Percentiles rank a stretch among this genome's conserved stretches.
Evolutionary conservation across 2,797 vertebrate genomes (phyloP).

Genomic region (Melanotaenia boesemani): DNA sequence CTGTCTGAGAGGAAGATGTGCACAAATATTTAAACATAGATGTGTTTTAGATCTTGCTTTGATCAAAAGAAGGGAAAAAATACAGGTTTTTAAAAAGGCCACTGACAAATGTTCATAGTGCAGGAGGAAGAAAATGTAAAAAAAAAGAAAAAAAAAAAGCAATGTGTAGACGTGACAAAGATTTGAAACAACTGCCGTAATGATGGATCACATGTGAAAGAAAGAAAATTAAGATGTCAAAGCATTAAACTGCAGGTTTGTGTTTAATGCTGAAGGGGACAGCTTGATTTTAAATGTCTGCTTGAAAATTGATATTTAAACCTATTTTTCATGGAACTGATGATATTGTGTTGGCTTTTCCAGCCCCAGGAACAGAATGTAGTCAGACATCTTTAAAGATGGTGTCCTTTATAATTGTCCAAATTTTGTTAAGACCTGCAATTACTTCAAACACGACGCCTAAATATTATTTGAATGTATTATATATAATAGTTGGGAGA

Average conservation of each 20-base stretch:
- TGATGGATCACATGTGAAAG: conserved; percentile 37
- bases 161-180: conserved; percentile 44
- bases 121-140: conserved; percentile 16
- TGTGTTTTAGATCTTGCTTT: conserved; percentile 37
- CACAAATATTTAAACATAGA: conserved; percentile 52
- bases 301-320: conserved; percentile 26
- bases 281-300: conserved; percentile 35
- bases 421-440: background rate
- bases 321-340: background rate
- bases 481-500: too few species aligned
- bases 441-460: too few species aligned
- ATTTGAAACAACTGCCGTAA: conserved; percentile 50
- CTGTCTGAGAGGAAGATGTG: conserved; percentile 41
- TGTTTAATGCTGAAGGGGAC: conserved; percentile 40
- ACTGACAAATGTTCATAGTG: conserved; percentile 53
- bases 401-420: background rate
- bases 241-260: conserved; percentile 21
- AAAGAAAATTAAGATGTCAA: conserved; percentile 22
- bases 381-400: background rate
- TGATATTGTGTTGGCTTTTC: conserved; percentile 8
- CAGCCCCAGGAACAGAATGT: background rate
- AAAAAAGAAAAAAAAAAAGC: background rate
- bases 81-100: conserved; percentile 40
- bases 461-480: too few species aligned
- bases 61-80: conserved; percentile 47